Percentiles rank a stretch among this genome's conserved stretches.
Evolutionary conservation across 2,797 vertebrate genomes (phyloP).

Genomic region (Acanthis flammea): DNA sequence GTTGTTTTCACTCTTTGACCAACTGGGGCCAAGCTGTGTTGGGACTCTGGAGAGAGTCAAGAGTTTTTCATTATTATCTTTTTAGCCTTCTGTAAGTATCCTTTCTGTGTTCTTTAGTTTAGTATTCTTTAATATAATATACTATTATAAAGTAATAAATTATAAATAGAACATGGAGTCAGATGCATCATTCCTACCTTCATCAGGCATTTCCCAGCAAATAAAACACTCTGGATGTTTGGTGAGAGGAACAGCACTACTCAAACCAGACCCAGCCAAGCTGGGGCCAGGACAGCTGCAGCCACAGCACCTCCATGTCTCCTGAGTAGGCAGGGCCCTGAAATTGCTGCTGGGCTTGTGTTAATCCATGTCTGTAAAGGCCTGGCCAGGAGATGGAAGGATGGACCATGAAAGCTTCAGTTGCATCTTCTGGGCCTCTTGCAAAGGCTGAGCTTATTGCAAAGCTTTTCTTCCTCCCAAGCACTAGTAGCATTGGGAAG

Average conservation of each 20-base stretch:
- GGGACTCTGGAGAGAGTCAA: background rate
- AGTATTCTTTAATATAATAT: background rate
- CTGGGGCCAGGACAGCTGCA: background rate
- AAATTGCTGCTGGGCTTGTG: background rate
- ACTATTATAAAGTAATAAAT: background rate
- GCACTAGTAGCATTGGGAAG: background rate
- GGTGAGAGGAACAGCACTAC: background rate
- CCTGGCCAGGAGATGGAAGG: background rate
- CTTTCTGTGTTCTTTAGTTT: background rate
- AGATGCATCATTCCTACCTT: background rate
- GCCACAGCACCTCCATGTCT: background rate
- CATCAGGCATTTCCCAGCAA: background rate
- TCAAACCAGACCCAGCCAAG: background rate
- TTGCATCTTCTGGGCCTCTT: background rate
- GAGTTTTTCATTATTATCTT: background rate
- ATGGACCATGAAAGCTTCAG: rapidly evolving
- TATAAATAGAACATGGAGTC: background rate
- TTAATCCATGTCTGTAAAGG: background rate
- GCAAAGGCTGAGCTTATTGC: background rate
- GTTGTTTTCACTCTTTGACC: background rate
- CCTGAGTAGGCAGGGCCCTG: background rate
- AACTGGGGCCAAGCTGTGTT: too few species aligned
- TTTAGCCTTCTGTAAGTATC: background rate
- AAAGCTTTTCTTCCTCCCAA: background rate
- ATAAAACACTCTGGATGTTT: background rate